Percentiles rank a stretch among this genome's conserved stretches.
Evolutionary conservation across 2,113 vertebrate species (phyloP).

Genomic region (Antechinus flavipes): DNA sequence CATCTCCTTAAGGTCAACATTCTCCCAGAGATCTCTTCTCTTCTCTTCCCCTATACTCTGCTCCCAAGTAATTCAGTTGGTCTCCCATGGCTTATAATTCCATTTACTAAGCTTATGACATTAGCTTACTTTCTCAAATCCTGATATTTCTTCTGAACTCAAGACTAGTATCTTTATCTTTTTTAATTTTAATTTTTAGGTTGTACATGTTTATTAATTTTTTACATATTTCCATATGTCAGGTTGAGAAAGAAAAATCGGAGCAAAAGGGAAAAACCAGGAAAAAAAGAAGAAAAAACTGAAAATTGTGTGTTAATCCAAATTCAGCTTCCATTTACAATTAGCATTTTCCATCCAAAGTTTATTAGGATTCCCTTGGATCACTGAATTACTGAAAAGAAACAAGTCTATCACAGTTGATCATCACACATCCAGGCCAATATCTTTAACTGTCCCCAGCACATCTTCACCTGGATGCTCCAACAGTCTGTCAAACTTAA

Average conservation of each 20-base stretch:
- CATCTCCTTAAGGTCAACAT: background rate
- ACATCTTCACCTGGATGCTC: background rate
- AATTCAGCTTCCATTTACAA: too few relatives aligned
- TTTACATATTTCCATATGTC: too few relatives aligned
- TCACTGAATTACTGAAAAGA: too few relatives aligned
- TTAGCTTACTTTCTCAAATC: background rate
- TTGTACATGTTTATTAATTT: too few relatives aligned
- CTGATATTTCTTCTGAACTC: background rate
- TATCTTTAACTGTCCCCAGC: background rate
- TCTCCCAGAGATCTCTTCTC: background rate
- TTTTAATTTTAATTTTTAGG: too few relatives aligned
- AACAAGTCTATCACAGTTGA: too few relatives aligned
- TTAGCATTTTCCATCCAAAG: too few relatives aligned
- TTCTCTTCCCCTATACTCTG: background rate
- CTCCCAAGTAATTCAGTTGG: background rate
- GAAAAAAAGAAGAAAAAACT: too few relatives aligned
- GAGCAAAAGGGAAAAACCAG: too few relatives aligned
- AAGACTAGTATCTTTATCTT: background rate
- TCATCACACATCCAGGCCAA: background rate
- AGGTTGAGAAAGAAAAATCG: too few relatives aligned
- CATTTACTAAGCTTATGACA: background rate
- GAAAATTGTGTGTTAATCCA: too few relatives aligned
- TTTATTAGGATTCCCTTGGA: too few relatives aligned
- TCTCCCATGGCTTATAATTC: background rate
- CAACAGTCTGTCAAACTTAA: background rate